Conservation (phyloP, 2,888 invertebrate species). For the Stenotaenia linearis region DNA sequence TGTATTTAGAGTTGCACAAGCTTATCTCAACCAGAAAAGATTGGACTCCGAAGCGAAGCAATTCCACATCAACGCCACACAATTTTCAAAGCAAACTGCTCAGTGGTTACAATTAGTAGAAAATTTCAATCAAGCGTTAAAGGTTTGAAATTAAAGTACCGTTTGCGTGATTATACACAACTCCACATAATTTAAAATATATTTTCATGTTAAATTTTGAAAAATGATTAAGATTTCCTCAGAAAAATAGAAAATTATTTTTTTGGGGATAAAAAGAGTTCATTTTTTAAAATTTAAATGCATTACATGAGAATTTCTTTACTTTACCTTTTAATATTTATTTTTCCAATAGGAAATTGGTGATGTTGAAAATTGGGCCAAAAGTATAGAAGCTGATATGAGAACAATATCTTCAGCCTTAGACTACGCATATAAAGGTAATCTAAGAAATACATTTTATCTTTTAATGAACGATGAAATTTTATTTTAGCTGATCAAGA, state of each 20-base stretch:
- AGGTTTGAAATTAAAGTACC: no score
- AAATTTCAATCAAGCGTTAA: slow-evolving; percentile 53
- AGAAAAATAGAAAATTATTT: no score
- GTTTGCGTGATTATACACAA: no score
- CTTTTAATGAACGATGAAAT: not conserved
- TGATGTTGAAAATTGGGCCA: slow-evolving; percentile 98
- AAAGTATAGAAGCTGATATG: slow-evolving; percentile 94
- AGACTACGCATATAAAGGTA: slow-evolving; percentile 83
- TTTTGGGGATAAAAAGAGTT: no score
- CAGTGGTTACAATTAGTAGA: slow-evolving; percentile 86
- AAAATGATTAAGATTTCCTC: no score
- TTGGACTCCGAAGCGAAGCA: slow-evolving; percentile 96
- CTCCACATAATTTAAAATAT: no score
- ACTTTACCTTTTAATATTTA: not conserved
- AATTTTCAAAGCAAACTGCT: slow-evolving; percentile 92
- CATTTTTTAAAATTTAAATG: no score
- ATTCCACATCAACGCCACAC: slow-evolving; percentile 84
- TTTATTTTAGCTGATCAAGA: slow-evolving; percentile 17
- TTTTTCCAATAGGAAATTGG: slow-evolving; percentile 71
- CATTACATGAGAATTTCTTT: no score
- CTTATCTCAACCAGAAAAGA: slow-evolving; percentile 95
- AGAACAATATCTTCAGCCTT: slow-evolving; percentile 83
- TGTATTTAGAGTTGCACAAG: slow-evolving; percentile 83
- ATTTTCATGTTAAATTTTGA: no score
- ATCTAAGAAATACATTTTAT: not conserved